Evolutionary conservation across 2,113 vertebrate genomes (phyloP), one percentile per base, ranked within the genome.

Genomic region (Smithornis capensis): DNA sequence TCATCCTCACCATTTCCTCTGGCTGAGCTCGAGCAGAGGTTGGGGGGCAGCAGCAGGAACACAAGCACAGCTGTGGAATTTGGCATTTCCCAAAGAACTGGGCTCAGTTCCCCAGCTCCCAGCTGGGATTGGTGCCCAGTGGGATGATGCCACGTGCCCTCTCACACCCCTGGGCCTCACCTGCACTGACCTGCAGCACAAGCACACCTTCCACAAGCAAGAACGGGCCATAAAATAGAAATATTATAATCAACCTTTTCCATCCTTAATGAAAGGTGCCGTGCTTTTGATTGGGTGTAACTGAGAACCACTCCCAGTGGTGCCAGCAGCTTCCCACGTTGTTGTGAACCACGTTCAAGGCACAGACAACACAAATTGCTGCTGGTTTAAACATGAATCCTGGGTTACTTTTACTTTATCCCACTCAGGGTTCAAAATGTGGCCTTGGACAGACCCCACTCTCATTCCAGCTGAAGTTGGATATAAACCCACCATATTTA

Each of bases 261-360:
- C 74, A 40, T 13, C 38, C 47, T 5, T 0, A 16, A 8, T 19
- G 28, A 28, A 28, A 53, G n/a, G 16, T 15, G 22, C 14, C 8
- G 11, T 9, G 5, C 11, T 4, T 38, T 55, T 3, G 0, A 27
- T 2, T 7, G 38, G 73, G 4, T 33, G 63, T 21, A 27, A 12
- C 8, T 17, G 40, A 40, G 49, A 4, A 11, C 49, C 40, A 56
- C 40, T 5, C 4, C 0, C 3, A 44, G 45, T 38, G 18, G 1
- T 4, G 28, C 27, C 11, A 8, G 60, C 29, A 4, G 1, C 7
- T 31, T 22, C 1, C 24, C 31, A 15, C 40, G 5, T 0, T 0
- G 24, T 9, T 82, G 28, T 11, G 16, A 29, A 27, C 4, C 11
- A 19, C 15, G 55, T 28, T 4, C 10, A 40, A 42, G 59, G 60